A percentile compares a stretch with the other conserved stretches of the same genome.
These are phyloP conservation scores for Leucophora obtusa DNA, from an alignment of 2,888 invertebrate genomes.

Conservation along the genomic window DNA sequence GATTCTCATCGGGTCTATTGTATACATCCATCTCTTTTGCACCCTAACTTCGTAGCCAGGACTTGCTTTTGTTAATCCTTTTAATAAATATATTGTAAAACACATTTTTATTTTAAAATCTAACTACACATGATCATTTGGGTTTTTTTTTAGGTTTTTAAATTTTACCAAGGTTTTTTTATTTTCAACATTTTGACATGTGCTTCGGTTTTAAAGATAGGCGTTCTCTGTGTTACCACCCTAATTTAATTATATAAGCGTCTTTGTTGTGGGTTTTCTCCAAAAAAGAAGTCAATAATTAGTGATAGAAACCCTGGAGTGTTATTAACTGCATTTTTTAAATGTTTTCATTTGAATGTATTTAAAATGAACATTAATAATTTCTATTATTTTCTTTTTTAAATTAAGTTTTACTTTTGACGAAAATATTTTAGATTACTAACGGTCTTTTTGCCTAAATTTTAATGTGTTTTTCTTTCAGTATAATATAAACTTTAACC, in stretches of 20 bases:
- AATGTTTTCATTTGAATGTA: too few species aligned
- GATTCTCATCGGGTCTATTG: neutral
- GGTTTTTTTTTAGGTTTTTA: neutral
- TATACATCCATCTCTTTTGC: neutral
- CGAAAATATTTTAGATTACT: neutral
- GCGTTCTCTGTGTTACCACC: neutral
- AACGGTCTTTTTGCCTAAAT: too few species aligned
- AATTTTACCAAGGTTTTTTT: neutral
- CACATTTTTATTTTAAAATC: neutral
- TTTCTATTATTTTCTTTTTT: too few species aligned
- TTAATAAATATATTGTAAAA: neutral
- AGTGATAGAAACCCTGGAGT: neutral
- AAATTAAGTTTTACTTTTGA: neutral
- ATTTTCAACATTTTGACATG: neutral
- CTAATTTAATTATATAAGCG: neutral
- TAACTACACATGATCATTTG: neutral
- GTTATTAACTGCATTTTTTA: conserved; percentile 26
- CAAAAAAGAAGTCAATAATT: neutral
- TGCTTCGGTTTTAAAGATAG: neutral
- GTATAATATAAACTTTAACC: too few species aligned
- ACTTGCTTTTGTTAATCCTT: neutral
- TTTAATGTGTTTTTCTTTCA: too few species aligned
- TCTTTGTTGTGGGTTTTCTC: neutral
- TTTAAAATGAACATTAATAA: too few species aligned
- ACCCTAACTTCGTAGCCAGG: too few species aligned